These are phyloP conservation scores for Peromyscus attwateri DNA, from an alignment of 2,797 vertebrate species.

Conservation along the genomic window DNA sequence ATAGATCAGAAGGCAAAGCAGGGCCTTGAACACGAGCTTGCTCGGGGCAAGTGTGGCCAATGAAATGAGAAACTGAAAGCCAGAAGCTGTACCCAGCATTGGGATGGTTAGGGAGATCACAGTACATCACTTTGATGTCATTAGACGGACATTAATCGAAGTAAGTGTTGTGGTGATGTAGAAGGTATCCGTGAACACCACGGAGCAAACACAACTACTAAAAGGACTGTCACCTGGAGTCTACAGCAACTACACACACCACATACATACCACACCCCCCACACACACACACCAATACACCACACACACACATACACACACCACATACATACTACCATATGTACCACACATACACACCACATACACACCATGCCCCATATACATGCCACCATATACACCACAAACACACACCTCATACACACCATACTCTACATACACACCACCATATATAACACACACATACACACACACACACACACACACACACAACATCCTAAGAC, in stretches of 20 bases:
- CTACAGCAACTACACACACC: neutral
- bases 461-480: neutral
- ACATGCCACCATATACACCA: too few relatives aligned
- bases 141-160: neutral
- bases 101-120: neutral
- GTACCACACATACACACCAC: too few relatives aligned
- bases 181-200: neutral
- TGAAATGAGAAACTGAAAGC: neutral
- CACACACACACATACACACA: neutral
- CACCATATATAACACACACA: neutral
- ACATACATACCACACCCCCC: neutral
- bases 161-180: fast-evolving
- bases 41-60: fast-evolving
- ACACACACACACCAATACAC: neutral
- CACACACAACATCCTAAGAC: too few relatives aligned
- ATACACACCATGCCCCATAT: too few relatives aligned
- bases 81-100: fast-evolving
- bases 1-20: neutral
- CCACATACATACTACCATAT: neutral
- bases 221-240: neutral
- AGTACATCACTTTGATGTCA: fast-evolving
- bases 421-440: too few relatives aligned
- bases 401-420: neutral
- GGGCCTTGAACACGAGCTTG: neutral
- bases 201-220: neutral